phyloP scores from a whole-genome alignment of 2,888 invertebrate genomes.

The Drosophila emarginata region DNA sequence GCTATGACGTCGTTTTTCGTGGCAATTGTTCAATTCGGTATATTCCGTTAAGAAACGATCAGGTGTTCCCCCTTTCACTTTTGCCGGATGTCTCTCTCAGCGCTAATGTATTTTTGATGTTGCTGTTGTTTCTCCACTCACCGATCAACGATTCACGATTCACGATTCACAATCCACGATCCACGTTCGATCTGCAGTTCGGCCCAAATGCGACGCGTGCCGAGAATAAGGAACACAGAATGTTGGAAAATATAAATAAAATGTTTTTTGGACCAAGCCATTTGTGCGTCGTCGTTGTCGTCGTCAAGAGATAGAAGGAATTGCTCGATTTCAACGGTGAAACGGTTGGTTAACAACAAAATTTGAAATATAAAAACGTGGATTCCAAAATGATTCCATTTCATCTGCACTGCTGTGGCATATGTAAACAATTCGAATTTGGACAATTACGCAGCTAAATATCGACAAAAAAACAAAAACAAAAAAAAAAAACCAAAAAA shows the following conservation, averaged over 20 bases:
- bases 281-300: conserved; percentile 41
- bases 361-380: neutral
- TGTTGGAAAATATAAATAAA: conserved; percentile 41
- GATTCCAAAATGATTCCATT: conserved; percentile 26
- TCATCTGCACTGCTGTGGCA: conserved; percentile 21
- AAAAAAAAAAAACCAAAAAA: conserved; percentile 16
- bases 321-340: conserved; percentile 24
- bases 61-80: conserved; percentile 25
- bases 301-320: conserved; percentile 30
- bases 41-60: conserved; percentile 33
- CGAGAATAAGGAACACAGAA: conserved; percentile 8
- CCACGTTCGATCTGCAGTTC: conserved; percentile 16
- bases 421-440: conserved; percentile 68
- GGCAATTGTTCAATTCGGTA: neutral
- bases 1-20: conserved; percentile 6
- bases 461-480: conserved; percentile 27
- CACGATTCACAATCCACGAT: conserved; percentile 11
- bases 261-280: conserved; percentile 29
- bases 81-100: conserved; percentile 5
- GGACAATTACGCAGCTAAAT: conserved; percentile 72
- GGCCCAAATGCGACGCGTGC: conserved; percentile 18
- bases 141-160: conserved; percentile 6
- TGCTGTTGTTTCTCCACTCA: neutral
- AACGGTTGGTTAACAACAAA: neutral
- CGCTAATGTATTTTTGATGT: neutral